Conservation (phyloP, 2,113 vertebrate species). For the Onychostoma macrolepis region DNA sequence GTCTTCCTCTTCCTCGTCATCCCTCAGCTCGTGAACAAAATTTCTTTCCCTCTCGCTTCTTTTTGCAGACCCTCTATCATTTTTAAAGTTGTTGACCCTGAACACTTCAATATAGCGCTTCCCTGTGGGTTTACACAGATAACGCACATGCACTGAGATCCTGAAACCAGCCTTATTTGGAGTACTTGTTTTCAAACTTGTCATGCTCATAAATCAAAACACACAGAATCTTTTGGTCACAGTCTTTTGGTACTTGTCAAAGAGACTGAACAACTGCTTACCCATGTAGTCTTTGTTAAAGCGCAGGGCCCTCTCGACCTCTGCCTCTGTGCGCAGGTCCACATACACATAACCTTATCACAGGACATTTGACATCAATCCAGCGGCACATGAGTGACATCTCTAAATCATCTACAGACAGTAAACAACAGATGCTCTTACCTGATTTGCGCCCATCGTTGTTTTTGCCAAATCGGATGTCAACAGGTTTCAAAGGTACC, state of each 20-base stretch:
- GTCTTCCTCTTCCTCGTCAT: constrained; percentile 91
- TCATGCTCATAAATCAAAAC: not conserved
- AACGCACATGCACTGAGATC: not conserved
- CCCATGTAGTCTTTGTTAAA: constrained; percentile 92
- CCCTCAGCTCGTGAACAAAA: constrained; percentile 76
- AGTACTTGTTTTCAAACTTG: not conserved
- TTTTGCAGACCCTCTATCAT: constrained; percentile 60
- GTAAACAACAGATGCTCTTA: constrained; percentile 52
- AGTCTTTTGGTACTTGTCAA: not conserved
- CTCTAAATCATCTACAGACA: not conserved
- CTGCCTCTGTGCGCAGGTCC: constrained; percentile 86
- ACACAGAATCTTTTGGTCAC: not conserved
- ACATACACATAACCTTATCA: constrained; percentile 89
- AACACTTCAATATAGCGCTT: constrained; percentile 88
- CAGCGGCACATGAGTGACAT: not conserved
- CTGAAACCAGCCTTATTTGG: not conserved
- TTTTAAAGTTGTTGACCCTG: constrained; percentile 57
- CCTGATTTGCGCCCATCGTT: constrained; percentile 85
- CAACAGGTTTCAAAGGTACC: constrained; percentile 86
- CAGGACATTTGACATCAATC: constrained; percentile 13
- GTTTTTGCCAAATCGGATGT: constrained; percentile 84
- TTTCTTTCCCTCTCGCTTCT: constrained; percentile 60
- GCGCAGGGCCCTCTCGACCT: constrained; percentile 86
- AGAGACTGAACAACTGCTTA: constrained; percentile 54
- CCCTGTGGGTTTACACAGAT: constrained; percentile 71